Percentiles rank a stretch among this genome's conserved stretches.
Evolutionary conservation across 2,113 vertebrate species (phyloP).

Genomic region (Planiliza haematocheilus): DNA sequence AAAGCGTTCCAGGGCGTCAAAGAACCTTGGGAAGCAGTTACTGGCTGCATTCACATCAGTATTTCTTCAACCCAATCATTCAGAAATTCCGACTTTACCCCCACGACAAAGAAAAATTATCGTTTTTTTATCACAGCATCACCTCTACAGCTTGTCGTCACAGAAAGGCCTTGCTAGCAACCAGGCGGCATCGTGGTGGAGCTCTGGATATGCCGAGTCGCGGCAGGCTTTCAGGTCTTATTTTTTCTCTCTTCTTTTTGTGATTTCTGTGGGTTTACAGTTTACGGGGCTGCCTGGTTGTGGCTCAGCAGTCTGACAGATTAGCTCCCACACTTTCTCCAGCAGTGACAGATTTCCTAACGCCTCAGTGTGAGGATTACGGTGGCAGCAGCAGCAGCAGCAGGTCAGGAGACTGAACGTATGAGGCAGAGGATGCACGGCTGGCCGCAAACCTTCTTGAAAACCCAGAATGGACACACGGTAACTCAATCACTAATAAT

Average conservation of each 20-base stretch:
- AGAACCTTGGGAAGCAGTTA: no score
- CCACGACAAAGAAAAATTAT: no score
- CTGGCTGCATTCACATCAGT: no score
- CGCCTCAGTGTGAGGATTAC: slow-evolving; percentile 46
- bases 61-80: no score
- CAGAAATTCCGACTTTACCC: no score
- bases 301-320: slow-evolving; percentile 56
- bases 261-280: slow-evolving; percentile 35
- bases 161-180: not conserved
- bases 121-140: no score
- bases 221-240: slow-evolving; percentile 1
- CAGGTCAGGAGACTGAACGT: slow-evolving; percentile 1
- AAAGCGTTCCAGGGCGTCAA: no score
- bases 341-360: slow-evolving; percentile 33
- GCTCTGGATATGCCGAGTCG: no score
- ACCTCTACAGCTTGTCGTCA: not conserved
- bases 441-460: no score
- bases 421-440: not conserved
- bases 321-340: slow-evolving; percentile 53
- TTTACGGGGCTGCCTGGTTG: not conserved
- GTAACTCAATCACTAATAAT: no score
- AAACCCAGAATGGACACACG: no score
- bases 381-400: slow-evolving; percentile 6
- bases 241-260: not conserved
- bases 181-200: not conserved